Evolutionary conservation across 2,797 vertebrate genomes (phyloP).

Genomic region (Anas bahamensis): DNA sequence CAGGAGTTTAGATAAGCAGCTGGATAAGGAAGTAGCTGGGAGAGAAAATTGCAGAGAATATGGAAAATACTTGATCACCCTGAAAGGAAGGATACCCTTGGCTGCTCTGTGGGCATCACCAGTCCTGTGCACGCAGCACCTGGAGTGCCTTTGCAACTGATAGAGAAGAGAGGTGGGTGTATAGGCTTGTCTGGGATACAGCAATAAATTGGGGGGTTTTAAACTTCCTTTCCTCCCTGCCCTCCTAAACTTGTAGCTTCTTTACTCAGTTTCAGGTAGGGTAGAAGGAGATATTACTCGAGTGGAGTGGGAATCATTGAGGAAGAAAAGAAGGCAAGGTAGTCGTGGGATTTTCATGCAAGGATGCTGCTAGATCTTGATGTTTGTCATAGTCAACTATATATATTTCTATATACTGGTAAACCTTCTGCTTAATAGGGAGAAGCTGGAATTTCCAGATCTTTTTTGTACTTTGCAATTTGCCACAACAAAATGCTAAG

Average conservation of each 20-base stretch:
- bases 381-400: background rate
- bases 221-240: background rate
- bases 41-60: background rate
- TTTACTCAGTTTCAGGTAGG: background rate
- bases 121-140: rapidly evolving
- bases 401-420: background rate
- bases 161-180: rapidly evolving
- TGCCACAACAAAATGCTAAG: background rate
- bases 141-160: background rate
- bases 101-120: background rate
- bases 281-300: background rate
- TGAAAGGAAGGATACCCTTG: background rate
- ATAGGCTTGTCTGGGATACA: background rate
- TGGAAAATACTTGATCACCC: rapidly evolving
- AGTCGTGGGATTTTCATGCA: background rate
- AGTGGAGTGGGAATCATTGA: background rate
- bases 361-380: background rate
- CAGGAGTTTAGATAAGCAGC: background rate
- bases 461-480: background rate
- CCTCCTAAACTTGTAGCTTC: background rate
- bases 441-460: background rate
- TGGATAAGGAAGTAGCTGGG: background rate
- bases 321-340: background rate
- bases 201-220: background rate
- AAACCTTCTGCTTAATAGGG: background rate